phyloP scores from a whole-genome alignment of 1,140 invertebrate species.

The Diploscapter pachys region DNA sequence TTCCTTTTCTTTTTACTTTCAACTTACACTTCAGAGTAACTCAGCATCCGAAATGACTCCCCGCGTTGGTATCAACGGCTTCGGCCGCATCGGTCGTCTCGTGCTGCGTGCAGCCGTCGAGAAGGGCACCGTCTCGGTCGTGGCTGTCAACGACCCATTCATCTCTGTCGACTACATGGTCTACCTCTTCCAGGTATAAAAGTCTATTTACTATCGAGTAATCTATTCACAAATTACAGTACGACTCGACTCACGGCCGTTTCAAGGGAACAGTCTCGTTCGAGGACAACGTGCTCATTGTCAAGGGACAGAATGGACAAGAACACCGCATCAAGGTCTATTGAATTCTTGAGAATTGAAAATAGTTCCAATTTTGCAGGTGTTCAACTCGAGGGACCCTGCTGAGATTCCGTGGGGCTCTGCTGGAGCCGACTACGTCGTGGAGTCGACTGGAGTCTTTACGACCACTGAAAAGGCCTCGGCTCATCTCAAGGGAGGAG shows the following conservation, averaged over 20 bases:
- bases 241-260: constrained; percentile 91
- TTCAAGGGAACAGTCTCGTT: constrained; percentile 79
- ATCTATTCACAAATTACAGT: constrained; percentile 79
- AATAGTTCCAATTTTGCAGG: too few relatives aligned
- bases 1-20: too few relatives aligned
- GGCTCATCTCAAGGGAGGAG: constrained; percentile 80
- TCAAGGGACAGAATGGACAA: constrained; percentile 69
- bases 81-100: constrained; percentile 91
- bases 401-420: constrained; percentile 81
- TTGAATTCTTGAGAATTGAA: too few relatives aligned
- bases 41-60: not conserved
- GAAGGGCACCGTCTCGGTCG: constrained; percentile 69
- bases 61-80: constrained; percentile 62
- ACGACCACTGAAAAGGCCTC: constrained; percentile 87
- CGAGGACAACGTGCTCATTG: constrained; percentile 74
- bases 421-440: constrained; percentile 83
- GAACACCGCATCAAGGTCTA: constrained; percentile 76
- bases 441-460: constrained; percentile 95
- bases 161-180: constrained; percentile 69
- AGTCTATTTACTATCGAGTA: not conserved
- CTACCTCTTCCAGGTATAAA: constrained; percentile 20
- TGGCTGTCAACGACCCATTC: constrained; percentile 63
- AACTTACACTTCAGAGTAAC: too few relatives aligned
- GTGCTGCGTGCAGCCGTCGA: constrained; percentile 81
- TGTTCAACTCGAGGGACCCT: constrained; percentile 65